Evolutionary conservation across 2,888 invertebrate species (phyloP), one percentile per base, ranked within the genome.

Genomic region (Oxytorus armatus): DNA sequence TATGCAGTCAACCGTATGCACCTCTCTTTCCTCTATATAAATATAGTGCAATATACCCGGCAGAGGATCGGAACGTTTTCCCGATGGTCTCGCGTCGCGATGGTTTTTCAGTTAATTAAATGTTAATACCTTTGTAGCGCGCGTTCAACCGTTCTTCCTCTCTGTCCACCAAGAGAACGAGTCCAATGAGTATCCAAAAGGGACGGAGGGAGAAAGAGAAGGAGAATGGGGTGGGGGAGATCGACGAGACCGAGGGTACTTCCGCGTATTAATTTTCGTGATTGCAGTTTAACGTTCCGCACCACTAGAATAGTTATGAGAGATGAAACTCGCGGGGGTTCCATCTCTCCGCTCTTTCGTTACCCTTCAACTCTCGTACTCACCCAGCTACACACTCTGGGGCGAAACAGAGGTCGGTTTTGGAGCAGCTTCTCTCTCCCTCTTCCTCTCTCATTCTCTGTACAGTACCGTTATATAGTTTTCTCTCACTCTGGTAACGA

Each of bases 261-360:
- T 77, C 57, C 57, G 81, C 69, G 74, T 81, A 82, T 82, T 82
- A 81, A 82, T 82, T 82, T 82, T 81, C 82, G 81, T 81, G 82
- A 83, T 83, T 83, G 82, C 82, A 83, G 79, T 83, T 83, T 79
- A 83, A 81, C 82, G 81, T 83, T 81, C 82, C 70, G 72, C 77
- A 76, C 78, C 81, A 76, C 78, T 61, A 70, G 76, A 81, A 81
- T 83, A 81, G 81, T 81, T 83, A 81, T 83, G 81, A 83, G 82
- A 70, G 79, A 81, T 69, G 81, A 79, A 81, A 81, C 77, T 81
- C 78, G 74, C 57, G 63, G 68, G 72, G 49, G 39, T 73, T 63
- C 44, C 36, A 21, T 51, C 18, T 66, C 47, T 16, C 21, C 49
- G 49, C 65, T 10, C 53, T 10, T 11, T 36, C 29, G 23, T 29